phyloP scores from a whole-genome alignment of 2,888 invertebrate species.

The Dioctria linearis region DNA sequence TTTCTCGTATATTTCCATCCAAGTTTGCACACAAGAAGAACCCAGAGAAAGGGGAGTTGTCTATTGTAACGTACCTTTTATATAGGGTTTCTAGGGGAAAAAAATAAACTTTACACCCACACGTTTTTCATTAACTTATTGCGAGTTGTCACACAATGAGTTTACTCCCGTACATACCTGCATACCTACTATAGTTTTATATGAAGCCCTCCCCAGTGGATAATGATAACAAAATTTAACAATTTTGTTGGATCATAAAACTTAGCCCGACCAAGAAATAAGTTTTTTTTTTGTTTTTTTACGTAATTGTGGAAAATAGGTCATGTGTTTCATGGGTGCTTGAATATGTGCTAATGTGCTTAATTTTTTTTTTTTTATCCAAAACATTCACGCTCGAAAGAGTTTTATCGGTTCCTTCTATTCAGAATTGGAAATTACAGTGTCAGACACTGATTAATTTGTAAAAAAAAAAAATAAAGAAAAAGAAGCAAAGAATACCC shows the following conservation, averaged over 20 bases:
- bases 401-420: not conserved
- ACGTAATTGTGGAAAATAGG: slow-evolving; percentile 2
- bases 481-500: no score
- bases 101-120: not conserved
- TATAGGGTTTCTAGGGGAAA: not conserved
- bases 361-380: not conserved
- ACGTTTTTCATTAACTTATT: not conserved
- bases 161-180: not conserved
- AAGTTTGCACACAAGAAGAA: not conserved
- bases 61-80: not conserved
- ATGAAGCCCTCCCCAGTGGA: no score
- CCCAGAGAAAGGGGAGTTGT: not conserved
- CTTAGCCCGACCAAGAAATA: slow-evolving; percentile 1
- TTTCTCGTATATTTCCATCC: not conserved
- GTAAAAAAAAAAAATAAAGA: no score
- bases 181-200: not conserved
- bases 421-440: not conserved
- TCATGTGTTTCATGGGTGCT: slow-evolving; percentile 2
- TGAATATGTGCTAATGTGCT: not conserved
- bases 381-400: not conserved
- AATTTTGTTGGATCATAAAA: slow-evolving; percentile 15
- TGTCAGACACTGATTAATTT: no score
- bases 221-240: not conserved
- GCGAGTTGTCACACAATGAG: not conserved
- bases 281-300: not conserved